Evolutionary conservation across 1,140 invertebrate genomes (phyloP), one percentile per base, ranked within the genome.

Genomic region (Zaprionus lachaisei): DNA sequence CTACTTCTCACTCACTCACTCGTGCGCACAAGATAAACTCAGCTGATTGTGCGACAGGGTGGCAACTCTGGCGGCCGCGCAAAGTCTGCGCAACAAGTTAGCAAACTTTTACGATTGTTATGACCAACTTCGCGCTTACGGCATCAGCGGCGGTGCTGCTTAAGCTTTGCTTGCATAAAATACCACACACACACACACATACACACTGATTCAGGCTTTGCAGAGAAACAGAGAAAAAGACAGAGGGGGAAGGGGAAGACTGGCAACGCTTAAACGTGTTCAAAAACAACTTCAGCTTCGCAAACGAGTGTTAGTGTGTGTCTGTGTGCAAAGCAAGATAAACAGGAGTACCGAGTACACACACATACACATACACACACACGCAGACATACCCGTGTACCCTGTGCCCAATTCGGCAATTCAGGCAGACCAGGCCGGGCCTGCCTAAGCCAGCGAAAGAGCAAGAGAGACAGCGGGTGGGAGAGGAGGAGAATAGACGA

Each of bases 121-220:
- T 90, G 82, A 82, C 85, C 87, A 81, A 91, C 89, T 79, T 87
- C 58, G 74, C 63, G 81, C 84, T 87, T 87, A 87, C 84, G 85
- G 85, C 84, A 87, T 89, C 81, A 69, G 55, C 58, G 54, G 54
- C 44, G 76, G 61, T 37, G 41, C 70, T 68, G 77, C 79, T 82
- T 80, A 75, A 85, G 68, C 79, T 77, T 68, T 72, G 76, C 79
- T 90, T 90, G 85, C 85, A 90, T 77, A 89, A 84, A 91, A 84
- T 79, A 80, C 76, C 81, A 83, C 75, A 79, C 73, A 80, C 65
- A 80, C 41, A 47, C 24, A 54, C 12, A 62, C 24, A 56, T n/a
- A 51, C 17, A 60, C 34, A 20, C 55, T 26, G 37, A 56, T 7
- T 12, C 41, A 66, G 37, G 56, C 55, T 65, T 56, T 38, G 28